A percentile compares a stretch with the other conserved stretches of the same genome.
phyloP scores from a whole-genome alignment of 2,888 invertebrate species.

The Physocephala rufipes region DNA sequence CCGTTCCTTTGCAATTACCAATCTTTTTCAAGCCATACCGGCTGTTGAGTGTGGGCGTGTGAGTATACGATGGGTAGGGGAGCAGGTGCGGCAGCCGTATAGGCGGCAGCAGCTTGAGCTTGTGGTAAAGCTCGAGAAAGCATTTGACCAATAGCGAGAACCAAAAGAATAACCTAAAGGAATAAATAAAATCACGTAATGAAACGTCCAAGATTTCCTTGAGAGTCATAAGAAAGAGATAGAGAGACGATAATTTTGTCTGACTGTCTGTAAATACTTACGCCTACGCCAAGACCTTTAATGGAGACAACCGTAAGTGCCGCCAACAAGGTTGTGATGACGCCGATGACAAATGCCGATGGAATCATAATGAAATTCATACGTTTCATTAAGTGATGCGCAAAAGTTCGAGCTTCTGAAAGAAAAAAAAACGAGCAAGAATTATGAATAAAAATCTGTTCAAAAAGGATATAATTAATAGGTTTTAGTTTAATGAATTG shows the following conservation, averaged over 20 bases:
- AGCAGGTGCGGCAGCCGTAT: constrained; percentile 59
- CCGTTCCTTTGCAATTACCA: constrained; percentile 52
- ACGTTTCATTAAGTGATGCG: constrained; percentile 76
- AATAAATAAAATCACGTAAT: not conserved
- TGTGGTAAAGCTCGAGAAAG: constrained; percentile 62
- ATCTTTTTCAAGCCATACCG: constrained; percentile 65
- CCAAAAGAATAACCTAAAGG: constrained; percentile 67
- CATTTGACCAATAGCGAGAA: constrained; percentile 71
- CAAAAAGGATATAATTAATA: not conserved
- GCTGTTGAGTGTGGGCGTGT: constrained; percentile 62
- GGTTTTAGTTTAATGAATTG: constrained; percentile 1
- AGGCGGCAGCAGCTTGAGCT: constrained; percentile 66
- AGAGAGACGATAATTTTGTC: not conserved
- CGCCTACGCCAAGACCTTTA: constrained; percentile 78
- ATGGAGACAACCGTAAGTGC: constrained; percentile 77
- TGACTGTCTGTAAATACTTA: no score
- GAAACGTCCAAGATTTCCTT: not conserved
- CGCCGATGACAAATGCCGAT: constrained; percentile 79
- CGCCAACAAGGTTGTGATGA: constrained; percentile 76
- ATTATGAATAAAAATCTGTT: not conserved
- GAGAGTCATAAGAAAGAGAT: not conserved
- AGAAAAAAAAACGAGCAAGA: constrained; percentile 33
- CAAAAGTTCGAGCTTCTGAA: constrained; percentile 74
- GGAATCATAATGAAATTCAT: constrained; percentile 77
- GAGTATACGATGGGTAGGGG: constrained; percentile 67